Evolutionary conservation across 2,888 invertebrate species (phyloP), one percentile per base, ranked within the genome.

Genomic region (Chelonus formosanus): DNA sequence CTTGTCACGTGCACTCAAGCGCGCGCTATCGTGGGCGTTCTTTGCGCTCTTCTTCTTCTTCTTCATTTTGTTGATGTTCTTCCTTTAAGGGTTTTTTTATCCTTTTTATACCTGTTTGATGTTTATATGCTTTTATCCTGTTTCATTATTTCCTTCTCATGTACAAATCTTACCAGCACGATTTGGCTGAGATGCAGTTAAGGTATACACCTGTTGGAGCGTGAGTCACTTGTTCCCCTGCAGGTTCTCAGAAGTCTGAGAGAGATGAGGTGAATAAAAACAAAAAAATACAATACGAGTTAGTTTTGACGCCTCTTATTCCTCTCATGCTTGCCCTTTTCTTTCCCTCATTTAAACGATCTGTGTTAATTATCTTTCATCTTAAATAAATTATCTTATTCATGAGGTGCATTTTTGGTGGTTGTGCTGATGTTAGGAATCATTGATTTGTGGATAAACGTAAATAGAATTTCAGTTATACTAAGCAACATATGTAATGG

Each of bases 141-240:
- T 20, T 48, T 10, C 20, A 48, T 35, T 34, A n/a, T 56, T 52
- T 36, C 7, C 34, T 55, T 52, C 62, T 53, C 54, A 36, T 50
- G 36, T 55, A 54, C 44, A 61, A 52, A 64, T 65, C 63, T 67
- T 65, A 52, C 55, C 31, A 31, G 7, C 48, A 50, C 59, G 55
- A 59, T 64, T 59, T 56, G 54, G 47, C 53, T 58, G 31, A 35
- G 47, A 43, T 69, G 57, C 60, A 70, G 68, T 69, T 68, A 70
- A 67, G 40, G 66, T 69, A 68, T 70, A 69, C 71, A 72, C 78
- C 78, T 79, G 76, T 77, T 76, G 71, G 67, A 61, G 59, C 70
- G 72, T 73, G 78, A 75, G 74, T 78, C 78, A 76, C 72, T 72
- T 65, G 73, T 68, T 74, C 74, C 75, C 75, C 74, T 67, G 71